phyloP scores from a whole-genome alignment of 2,888 invertebrate genomes.

The Callosobruchus maculatus region DNA sequence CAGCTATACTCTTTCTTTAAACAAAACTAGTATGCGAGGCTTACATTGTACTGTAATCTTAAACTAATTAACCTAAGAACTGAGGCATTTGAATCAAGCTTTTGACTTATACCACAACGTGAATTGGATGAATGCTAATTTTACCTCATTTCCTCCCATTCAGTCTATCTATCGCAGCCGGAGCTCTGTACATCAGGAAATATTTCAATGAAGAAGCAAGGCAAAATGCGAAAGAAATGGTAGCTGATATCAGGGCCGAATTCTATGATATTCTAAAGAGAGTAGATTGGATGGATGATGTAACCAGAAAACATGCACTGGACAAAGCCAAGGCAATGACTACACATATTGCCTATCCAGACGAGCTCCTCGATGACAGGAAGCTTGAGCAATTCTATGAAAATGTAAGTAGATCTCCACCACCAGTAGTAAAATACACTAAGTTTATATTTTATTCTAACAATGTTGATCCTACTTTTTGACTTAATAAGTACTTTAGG shows the following conservation, averaged over 20 bases:
- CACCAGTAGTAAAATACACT: no score
- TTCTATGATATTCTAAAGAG: constrained; percentile 75
- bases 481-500: no score
- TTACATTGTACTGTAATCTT: no score
- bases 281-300: constrained; percentile 91
- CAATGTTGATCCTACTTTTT: no score
- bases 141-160: background rate
- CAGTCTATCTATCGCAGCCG: constrained; percentile 72
- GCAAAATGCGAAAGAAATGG: constrained; percentile 82
- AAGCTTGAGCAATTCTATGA: constrained; percentile 78
- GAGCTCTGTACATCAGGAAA: constrained; percentile 82
- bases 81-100: no score
- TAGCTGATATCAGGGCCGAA: constrained; percentile 75
- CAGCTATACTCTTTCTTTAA: no score
- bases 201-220: constrained; percentile 85
- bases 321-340: constrained; percentile 80
- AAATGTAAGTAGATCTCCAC: constrained; percentile 54
- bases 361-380: constrained; percentile 76
- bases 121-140: background rate
- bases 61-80: no score
- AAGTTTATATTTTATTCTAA: no score
- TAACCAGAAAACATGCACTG: constrained; percentile 71
- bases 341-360: constrained; percentile 89
- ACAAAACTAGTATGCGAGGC: no score
- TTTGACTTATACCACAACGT: no score